Percentiles rank a stretch among this genome's conserved stretches.
Evolutionary conservation across 92 coral and sea anemone species (phyloP).

Genomic region (Phenganax marumi): DNA sequence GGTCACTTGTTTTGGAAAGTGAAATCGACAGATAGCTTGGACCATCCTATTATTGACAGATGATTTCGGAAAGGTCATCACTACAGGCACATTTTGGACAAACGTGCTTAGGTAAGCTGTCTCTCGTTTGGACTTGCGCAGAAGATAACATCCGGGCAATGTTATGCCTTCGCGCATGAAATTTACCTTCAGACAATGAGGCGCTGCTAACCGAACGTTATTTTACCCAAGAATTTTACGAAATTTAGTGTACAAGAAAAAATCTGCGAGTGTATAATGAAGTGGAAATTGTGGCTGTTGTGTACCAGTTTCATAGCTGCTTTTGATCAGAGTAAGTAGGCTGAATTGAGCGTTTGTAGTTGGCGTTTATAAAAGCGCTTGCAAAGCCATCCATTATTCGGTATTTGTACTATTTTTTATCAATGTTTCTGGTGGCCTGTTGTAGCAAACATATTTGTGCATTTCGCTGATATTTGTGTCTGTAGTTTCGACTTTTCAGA

Average conservation of each 20-base stretch:
- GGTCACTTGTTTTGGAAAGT: too few species aligned
- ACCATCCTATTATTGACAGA: too few species aligned
- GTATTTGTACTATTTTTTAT: neutral
- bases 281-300: neutral
- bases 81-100: too few species aligned
- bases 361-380: neutral
- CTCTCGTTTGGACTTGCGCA: slow-evolving; percentile 1
- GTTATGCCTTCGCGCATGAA: neutral
- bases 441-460: neutral
- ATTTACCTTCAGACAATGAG: neutral
- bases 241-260: neutral
- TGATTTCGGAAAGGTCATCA: too few species aligned
- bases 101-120: neutral
- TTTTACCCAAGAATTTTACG: slow-evolving; percentile 1
- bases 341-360: neutral
- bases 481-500: too few species aligned
- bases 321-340: slow-evolving; percentile 3
- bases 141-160: slow-evolving; percentile 21
- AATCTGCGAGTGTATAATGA: neutral
- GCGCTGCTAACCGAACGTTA: neutral
- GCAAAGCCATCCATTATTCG: neutral
- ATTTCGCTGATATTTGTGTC: neutral
- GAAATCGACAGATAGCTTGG: too few species aligned
- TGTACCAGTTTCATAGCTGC: neutral
- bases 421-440: neutral